These are phyloP conservation scores for Rhinoderma darwinii DNA, from an alignment of 2,113 vertebrate species.

Conservation along the genomic window DNA sequence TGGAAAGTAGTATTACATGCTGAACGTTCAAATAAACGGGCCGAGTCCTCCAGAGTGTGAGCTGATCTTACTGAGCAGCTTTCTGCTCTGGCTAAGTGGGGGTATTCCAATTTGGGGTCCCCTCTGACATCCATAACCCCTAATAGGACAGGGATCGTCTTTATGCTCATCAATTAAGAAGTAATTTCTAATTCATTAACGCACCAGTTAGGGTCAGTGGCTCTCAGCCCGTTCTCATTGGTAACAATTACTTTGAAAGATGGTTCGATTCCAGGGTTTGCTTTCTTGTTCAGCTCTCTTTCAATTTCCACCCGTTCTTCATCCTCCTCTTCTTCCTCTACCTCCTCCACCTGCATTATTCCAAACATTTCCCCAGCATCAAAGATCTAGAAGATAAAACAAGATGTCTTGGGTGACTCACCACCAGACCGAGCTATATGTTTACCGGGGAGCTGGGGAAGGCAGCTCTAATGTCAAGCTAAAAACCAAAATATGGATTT, in stretches of 20 bases:
- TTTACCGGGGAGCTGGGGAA: too few relatives aligned
- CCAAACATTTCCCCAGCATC: conserved; percentile 94
- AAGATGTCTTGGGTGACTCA: neutral
- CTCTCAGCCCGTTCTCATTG: conserved; percentile 81
- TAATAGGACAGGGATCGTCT: too few relatives aligned
- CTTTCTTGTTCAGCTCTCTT: conserved; percentile 62
- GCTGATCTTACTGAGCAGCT: too few relatives aligned
- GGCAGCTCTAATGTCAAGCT: too few relatives aligned
- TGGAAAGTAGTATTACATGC: neutral
- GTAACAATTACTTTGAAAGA: conserved; percentile 88
- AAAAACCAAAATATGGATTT: too few relatives aligned
- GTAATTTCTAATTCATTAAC: neutral
- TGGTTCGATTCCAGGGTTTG: conserved; percentile 69
- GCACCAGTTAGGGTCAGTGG: conserved; percentile 81
- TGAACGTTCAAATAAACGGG: too few relatives aligned
- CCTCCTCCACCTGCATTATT: conserved; percentile 87
- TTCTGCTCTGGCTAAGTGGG: too few relatives aligned
- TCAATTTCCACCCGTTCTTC: conserved; percentile 65
- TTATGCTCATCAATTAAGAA: neutral
- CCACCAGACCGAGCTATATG: too few relatives aligned
- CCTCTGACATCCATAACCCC: too few relatives aligned
- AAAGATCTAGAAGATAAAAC: conserved; percentile 79
- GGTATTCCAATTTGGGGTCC: too few relatives aligned
- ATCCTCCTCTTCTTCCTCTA: conserved; percentile 69
- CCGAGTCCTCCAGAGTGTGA: neutral